Evolutionary conservation across 2,797 vertebrate species (phyloP), one percentile per base, ranked within the genome.

Genomic region (Sphenodon punctatus): DNA sequence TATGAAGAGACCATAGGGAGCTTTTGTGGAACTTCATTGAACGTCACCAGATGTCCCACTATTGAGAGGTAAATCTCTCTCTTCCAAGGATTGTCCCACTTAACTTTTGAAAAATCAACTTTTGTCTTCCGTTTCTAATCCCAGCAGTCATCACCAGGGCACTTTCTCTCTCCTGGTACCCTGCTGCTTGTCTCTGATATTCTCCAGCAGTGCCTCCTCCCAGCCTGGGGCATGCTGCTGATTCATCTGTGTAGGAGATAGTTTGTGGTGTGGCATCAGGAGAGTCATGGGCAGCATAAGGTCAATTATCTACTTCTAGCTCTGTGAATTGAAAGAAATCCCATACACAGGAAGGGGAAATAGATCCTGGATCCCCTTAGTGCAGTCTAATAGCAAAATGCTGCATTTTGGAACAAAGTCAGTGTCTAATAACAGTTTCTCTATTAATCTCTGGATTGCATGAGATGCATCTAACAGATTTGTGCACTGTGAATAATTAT

Each of bases 11-110:
- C 84, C 80, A 80, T 10, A 56, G 82, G 87, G 78, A 91, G 76
- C 68, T 74, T 91, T 89, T 85, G 81, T 41, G 38, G 74, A 88
- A 75, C 75, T 90, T 85, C 55, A 75, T 49, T 83, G 89, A 90
- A 93, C 86, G 75, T 88, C 78, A 86, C 89, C 92, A 93, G 87
- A 93, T 95, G 90, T 91, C 90, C 80, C 64, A 75, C 78, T 89
- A 83, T 64, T 83, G 89, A 89, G 89, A 94, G 87, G 67, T 66
- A 81, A 84, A 84, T 86, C 51, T 70, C 1, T 3, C 32, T 85
- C 88, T 94, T 87, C 85, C 79, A 92, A 92, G 71, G 75, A 55
- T 55, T 60, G 69, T 53, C 83, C 77, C 80, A 82, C 49, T 92
- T 90, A 66, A 15, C 16, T 80, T 82, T 66, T 79, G 48, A 86